Base-by-base conservation (phyloP, 2,888 invertebrate genomes). In the Lycophotia porphyrea region DNA sequence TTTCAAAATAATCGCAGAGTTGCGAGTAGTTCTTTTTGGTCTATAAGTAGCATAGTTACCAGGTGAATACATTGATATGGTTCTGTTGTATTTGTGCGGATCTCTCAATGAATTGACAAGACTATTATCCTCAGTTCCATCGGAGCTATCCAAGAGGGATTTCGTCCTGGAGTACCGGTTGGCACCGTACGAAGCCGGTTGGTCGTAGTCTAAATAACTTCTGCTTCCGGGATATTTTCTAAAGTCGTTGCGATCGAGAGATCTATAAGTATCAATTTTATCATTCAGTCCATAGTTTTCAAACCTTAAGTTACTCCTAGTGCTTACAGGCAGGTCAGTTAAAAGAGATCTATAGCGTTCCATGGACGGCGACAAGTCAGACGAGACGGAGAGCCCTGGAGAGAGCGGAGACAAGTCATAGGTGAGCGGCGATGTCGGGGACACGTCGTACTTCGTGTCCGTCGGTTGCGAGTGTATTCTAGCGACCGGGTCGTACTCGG, bases 401-500 rank as follows among this genome's bases (percentile, higher is more conserved):
- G 96, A 96, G 18, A 95, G 93, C 27, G 96, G 96, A 18, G 96
- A 96, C 63, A 95, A 84, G 80, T 95, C 96, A 88, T 94, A 95
- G 27, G 91, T 90, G n/a, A 85, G 86, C 15, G 96, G 95, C 1
- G 96, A 95, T 2, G 94, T 92, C 8, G 96, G 96, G 0, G 96
- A 95, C 24, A 90, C 87, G 74, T 96, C 96, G 78, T 91, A 94
- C 81, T 93, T 94, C 5, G 90, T 76, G 65, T 95, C 95, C 2
- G 90, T 84, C 36, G 94, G 91, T 65, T 92, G 94, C 9, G 95
- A 92, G 87, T 96, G 96, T 87, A 96, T 94, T 71, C 96, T 92
- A 21, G 96, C 94, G 67, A 96, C 84, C 5, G 96, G 96, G 82
- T 96, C 96, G 86, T 97, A 97, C 81, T 97, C 97, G 5, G 96